Conservation (phyloP, 2,888 invertebrate species). For the Electrophaes corylata region DNA sequence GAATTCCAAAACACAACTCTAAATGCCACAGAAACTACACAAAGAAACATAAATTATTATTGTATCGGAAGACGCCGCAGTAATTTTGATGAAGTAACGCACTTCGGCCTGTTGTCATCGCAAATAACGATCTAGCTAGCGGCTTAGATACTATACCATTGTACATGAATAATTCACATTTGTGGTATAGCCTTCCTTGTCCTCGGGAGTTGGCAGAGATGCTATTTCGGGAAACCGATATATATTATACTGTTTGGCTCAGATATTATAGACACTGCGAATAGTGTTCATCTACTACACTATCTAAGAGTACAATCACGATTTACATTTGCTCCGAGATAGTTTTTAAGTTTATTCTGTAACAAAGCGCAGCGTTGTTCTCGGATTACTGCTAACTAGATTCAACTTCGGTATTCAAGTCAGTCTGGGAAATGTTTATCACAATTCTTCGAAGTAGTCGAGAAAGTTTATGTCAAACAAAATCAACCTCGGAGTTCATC, state of each 20-base stretch:
- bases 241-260: constrained; percentile 7
- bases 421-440: constrained; percentile 37
- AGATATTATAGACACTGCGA: constrained; percentile 7
- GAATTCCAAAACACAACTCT: background rate
- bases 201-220: constrained; percentile 44
- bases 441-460: constrained; percentile 34
- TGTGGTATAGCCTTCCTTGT: constrained; percentile 58
- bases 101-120: constrained; percentile 48
- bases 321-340: constrained; percentile 14
- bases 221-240: constrained; percentile 27
- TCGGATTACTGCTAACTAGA: constrained; percentile 31
- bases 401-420: constrained; percentile 32
- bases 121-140: constrained; percentile 60
- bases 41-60: constrained; percentile 20
- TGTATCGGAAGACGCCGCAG: constrained; percentile 23
- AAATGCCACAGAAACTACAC: constrained; percentile 7
- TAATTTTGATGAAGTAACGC: constrained; percentile 35
- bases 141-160: constrained; percentile 52
- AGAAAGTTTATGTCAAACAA: constrained; percentile 36
- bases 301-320: too few species aligned
- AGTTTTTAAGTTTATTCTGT: constrained; percentile 17
- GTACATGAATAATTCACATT: constrained; percentile 72
- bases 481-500: constrained; percentile 31
- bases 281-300: constrained; percentile 13
- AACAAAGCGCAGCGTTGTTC: constrained; percentile 30